These are phyloP conservation scores for Pristionchus exspectatus DNA, from an alignment of 2,888 invertebrate genomes.

Conservation along the genomic window DNA sequence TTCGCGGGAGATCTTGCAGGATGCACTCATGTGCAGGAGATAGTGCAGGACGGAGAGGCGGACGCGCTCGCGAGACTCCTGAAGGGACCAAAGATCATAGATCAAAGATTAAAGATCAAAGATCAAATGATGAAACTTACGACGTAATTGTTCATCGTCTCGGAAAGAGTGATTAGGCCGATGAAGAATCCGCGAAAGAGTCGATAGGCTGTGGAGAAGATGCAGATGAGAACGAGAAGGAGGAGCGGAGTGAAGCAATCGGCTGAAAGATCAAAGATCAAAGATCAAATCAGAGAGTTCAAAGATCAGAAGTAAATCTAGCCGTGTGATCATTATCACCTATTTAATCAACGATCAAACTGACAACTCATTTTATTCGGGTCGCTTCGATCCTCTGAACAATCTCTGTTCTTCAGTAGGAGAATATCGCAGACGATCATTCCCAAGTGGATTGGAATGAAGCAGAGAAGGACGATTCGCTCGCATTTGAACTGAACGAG, in stretches of 20 bases:
- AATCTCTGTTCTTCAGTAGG: not conserved
- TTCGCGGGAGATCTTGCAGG: constrained; percentile 56
- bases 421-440: not conserved
- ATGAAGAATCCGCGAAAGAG: constrained; percentile 50
- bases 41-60: constrained; percentile 60
- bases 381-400: not conserved
- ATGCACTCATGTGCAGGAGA: constrained; percentile 56
- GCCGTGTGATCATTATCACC: too few species aligned
- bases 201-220: not conserved
- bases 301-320: not conserved
- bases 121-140: not conserved
- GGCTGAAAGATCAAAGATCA: constrained; percentile 23
- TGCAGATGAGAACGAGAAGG: constrained; percentile 5
- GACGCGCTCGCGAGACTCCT: constrained; percentile 58
- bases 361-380: not conserved
- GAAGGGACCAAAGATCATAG: not conserved
- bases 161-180: not conserved
- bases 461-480: not conserved
- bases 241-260: not conserved
- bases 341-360: not conserved
- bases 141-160: constrained; percentile 21
- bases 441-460: not conserved
- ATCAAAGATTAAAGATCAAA: not conserved
- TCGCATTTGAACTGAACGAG: constrained; percentile 15
- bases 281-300: not conserved